Evolutionary conservation across 2,888 invertebrate species (phyloP), one percentile per base, ranked within the genome.

Genomic region (Philonicus albiceps): DNA sequence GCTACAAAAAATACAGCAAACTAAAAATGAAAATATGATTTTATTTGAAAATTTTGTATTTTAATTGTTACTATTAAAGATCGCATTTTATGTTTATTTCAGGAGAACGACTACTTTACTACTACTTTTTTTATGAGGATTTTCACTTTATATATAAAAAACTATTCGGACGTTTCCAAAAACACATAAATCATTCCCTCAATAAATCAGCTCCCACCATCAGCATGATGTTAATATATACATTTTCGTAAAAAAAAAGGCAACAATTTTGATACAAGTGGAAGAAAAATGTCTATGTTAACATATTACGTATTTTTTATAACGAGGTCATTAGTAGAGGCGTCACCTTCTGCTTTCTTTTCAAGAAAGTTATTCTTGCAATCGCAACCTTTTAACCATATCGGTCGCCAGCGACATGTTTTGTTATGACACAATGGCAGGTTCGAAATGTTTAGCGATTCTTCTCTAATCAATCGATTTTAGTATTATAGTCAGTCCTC

Each of bases 321-420:
- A 78, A 78, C 78, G 27, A 78, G 78, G 49, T 30, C 78, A 78
- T 78, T 78, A 64, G 64, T 64, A 64, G 64, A 64, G 64, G 27
- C 64, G 27, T 64, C 11, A 3, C 22, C 64, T 22, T 64, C 27
- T 64, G 7, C 64, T 64, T 64, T 64, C 64, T 64, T 64, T 27
- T 55, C 19, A 11, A 55, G 3, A 8, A 8, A 8, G 64, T 64
- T 7, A 64, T 64, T 22, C 64, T 27, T 64, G 64, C 27, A 64
- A 16, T n/a, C 19, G 64, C 27, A 27, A 27, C 22, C 64, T 64
- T 64, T 64, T 22, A 53, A 11, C 64, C 64, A 64, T 64, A 16
- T 49, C n/a, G n/a, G n/a, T 49, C 49, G 49, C 1, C 49, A 49
- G n/a, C 49, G 49, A 19, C 49, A 19, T 49, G 49, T 49, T 49